phyloP scores from a whole-genome alignment of 2,888 invertebrate genomes.

The Caenorhabditis uteleia region DNA sequence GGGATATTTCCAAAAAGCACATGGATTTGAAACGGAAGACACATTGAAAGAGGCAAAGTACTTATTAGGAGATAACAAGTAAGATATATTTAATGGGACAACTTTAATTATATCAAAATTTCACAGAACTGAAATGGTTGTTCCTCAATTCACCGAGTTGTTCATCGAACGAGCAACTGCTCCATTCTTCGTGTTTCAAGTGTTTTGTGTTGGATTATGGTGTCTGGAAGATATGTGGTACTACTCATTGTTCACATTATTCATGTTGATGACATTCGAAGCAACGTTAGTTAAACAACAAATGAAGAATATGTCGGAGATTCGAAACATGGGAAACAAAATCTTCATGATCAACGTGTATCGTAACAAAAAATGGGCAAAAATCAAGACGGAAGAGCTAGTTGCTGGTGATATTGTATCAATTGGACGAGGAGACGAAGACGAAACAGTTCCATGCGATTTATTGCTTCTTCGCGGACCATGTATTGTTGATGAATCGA shows the following conservation, averaged over 20 bases:
- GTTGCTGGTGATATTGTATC: conserved; percentile 96
- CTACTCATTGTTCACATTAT: conserved; percentile 68
- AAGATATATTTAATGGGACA: conserved; percentile 60
- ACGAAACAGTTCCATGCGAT: conserved; percentile 88
- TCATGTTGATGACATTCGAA: conserved; percentile 78
- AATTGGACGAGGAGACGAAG: conserved; percentile 82
- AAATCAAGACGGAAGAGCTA: conserved; percentile 78
- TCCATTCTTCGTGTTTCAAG: conserved; percentile 99
- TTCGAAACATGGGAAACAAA: conserved; percentile 98
- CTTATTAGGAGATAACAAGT: conserved; percentile 90
- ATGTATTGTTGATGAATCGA: conserved; percentile 98
- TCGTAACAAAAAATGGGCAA: conserved; percentile 63
- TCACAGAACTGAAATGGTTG: conserved; percentile 79
- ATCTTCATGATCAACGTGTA: conserved; percentile 83
- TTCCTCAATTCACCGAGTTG: conserved; percentile 93
- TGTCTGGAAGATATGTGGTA: conserved; percentile 84
- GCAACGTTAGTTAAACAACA: conserved; percentile 98
- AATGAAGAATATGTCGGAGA: conserved; percentile 95
- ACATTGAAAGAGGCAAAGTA: conserved; percentile 80
- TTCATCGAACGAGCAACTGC: conserved; percentile 97
- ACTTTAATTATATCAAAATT: not conserved
- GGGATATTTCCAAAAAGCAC: conserved; percentile 75
- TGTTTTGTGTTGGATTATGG: conserved; percentile 97
- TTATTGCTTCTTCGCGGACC: conserved; percentile 89
- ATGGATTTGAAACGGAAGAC: conserved; percentile 85